Evolutionary conservation across 1,140 invertebrate genomes (phyloP), one percentile per base, ranked within the genome.

Genomic region (Pseudomyrmex flavicornis): DNA sequence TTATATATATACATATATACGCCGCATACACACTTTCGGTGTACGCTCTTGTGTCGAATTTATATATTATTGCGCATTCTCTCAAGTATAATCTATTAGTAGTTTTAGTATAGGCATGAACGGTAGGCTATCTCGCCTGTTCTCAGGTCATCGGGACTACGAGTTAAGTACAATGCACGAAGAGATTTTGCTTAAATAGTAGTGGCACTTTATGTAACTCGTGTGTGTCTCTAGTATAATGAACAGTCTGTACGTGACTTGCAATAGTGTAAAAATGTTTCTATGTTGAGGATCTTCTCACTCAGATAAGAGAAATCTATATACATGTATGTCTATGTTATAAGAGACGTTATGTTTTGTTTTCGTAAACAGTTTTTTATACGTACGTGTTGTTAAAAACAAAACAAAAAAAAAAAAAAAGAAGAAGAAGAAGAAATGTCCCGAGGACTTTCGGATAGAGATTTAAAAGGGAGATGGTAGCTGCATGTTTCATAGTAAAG

Each of bases 381-480:
- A 48, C n/a, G 10, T 56, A 8, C 20, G 54, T 69, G 69, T 72
- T 72, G 17, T 70, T 26, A 46, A 26, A 4, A 35, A 7, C 35
- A 35, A 35, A 35, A 35, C 5, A 0, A 35, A 35, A 35, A 7
- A 35, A 35, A 35, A 22, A 22, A 22, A 22, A 22, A 22, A 26
- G 3, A 26, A 5, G 35, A 35, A 35, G 5, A 35, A 35, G 35
- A 35, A 35, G 0, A 72, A 3, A 65, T 56, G 86, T 88, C 87
- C 87, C 84, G 84, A 79, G 61, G 80, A 86, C 50, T 75, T 88
- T 89, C 88, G 87, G 85, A 85, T 88, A 92, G 91, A 93, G 89
- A 92, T 93, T 92, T 86, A 88, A 89, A 92, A 89, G 90, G 87
- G 92, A 92, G 91, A 92, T 93, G 92, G 92, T 93, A 92, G 92